Evolutionary conservation across 2,888 invertebrate genomes (phyloP), one percentile per base, ranked within the genome.

Genomic region (Chironomus tentans): DNA sequence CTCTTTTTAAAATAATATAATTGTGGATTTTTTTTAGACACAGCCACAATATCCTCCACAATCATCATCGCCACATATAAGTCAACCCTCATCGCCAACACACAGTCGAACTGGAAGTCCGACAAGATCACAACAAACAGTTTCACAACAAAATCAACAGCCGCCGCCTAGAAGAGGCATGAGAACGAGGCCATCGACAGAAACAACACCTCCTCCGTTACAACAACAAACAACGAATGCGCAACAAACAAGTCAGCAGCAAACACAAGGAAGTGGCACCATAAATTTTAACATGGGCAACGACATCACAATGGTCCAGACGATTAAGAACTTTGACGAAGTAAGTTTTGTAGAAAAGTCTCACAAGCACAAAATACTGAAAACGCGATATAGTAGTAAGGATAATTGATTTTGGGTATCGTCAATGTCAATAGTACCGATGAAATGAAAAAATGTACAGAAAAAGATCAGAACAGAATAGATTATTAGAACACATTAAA

Each of bases 61-160:
- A 78, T 87, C 91, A 73, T 84, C 89, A 78, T 91, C 92, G 70
- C 92, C 92, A 12, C 87, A 69, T 18, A 87, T 91, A 81, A 90
- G 89, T 80, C 88, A 89, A 79, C 87, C 88, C 79, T 90, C 91
- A 73, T 93, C 94, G 68, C 93, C 93, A 68, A 90, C 91, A 77
- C 92, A 91, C 81, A 93, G 92, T 80, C 88, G 92, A 80, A 87
- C 91, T 73, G 87, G 87, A 48, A 91, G 91, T 73, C 92, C 92
- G 4, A 87, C 87, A 78, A 82, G 88, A 62, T 77, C 78, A 2
- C 84, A 83, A 72, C 84, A 77, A 77, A 28, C 38, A n/a, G 46
- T 61, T 24, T 10, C 38, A 38, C 77, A n/a, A n/a, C n/a, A 65
- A 50, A 68, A 76, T 62, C 76, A 69, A 56, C 21, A 10, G n/a